These are phyloP conservation scores for Scolopax mira DNA, from an alignment of 2,113 vertebrate genomes.

Conservation along the genomic window DNA sequence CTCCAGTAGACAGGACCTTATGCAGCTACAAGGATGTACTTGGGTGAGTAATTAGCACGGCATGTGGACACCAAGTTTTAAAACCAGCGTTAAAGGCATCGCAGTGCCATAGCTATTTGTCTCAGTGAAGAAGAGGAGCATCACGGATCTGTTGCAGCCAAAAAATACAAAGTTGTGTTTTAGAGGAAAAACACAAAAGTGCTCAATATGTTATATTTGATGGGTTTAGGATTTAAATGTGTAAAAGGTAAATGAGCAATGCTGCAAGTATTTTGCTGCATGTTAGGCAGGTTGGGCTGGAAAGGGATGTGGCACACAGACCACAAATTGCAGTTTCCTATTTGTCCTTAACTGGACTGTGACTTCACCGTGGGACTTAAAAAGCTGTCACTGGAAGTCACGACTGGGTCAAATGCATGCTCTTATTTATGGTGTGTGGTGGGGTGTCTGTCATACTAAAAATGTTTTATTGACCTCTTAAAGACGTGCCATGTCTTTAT, in stretches of 20 bases:
- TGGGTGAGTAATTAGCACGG: not conserved
- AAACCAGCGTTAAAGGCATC: not conserved
- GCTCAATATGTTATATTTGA: not conserved
- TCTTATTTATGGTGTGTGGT: not conserved
- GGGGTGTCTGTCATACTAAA: not conserved
- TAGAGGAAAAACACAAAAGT: not conserved
- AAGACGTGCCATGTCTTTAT: not conserved
- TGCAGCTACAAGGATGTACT: not conserved
- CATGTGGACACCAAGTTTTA: not conserved
- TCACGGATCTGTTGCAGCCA: not conserved
- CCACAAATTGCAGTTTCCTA: not conserved
- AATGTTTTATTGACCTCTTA: slow-evolving; percentile 29
- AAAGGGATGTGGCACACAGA: not conserved
- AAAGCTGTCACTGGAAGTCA: slow-evolving; percentile 21
- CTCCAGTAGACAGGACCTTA: not conserved
- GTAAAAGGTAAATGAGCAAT: not conserved
- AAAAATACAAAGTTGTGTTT: not conserved
- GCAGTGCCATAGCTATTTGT: not conserved
- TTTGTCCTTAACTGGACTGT: not conserved
- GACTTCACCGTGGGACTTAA: not conserved
- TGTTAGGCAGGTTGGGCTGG: not conserved
- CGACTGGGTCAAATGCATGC: not conserved
- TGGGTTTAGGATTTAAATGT: not conserved
- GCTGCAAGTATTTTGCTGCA: not conserved
- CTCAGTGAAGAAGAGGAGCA: not conserved